Evolutionary conservation across 2,888 invertebrate species (phyloP), one percentile per base, ranked within the genome.

Genomic region (Drosophila differens): DNA sequence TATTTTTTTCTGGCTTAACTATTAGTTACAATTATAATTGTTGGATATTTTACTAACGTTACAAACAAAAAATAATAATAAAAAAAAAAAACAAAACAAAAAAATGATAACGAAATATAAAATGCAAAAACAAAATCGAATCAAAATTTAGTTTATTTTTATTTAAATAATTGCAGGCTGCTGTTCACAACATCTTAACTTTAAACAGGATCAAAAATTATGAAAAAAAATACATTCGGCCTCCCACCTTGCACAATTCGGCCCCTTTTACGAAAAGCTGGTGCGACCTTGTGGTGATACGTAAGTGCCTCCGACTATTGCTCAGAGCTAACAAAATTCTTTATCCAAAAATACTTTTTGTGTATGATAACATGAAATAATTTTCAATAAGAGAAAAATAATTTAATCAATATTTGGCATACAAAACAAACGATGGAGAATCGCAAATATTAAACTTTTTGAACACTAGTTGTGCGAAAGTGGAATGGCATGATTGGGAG

Each of bases 31-130:
- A 90, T 87, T 85, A 82, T 82, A 90, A 82, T 89, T 88, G 91
- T 88, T 88, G 88, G 87, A 90, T 84, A 89, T 90, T 88, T 88
- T 88, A 88, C 91, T 88, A 88, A 88, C 91, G 89, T 89, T 88
- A 85, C 81, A 79, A 76, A 87, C 79, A 88, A 81, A 77, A 67
- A 59, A 71, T 76, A 64, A 63, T 68, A 70, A 37, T 65, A 55
- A 59, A 60, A 76, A 63, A 62, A 65, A 76, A 54, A 47, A n/a
- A 22, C 3, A 51, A 68, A 60, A 65, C 60, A 66, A 70, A 73
- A 71, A 70, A 78, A 67, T 58, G 59, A 75, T 70, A 75, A 82
- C 79, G 72, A 79, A 79, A 79, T 69, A 79, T 66, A 79, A 81
- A 81, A 79, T 60, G 73, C 66, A 80, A 85, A 80, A 81, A 74